Percentiles rank a stretch among this genome's conserved stretches.
phyloP scores from a whole-genome alignment of 2,888 invertebrate species.

The Macrosoma leucophasiata region DNA sequence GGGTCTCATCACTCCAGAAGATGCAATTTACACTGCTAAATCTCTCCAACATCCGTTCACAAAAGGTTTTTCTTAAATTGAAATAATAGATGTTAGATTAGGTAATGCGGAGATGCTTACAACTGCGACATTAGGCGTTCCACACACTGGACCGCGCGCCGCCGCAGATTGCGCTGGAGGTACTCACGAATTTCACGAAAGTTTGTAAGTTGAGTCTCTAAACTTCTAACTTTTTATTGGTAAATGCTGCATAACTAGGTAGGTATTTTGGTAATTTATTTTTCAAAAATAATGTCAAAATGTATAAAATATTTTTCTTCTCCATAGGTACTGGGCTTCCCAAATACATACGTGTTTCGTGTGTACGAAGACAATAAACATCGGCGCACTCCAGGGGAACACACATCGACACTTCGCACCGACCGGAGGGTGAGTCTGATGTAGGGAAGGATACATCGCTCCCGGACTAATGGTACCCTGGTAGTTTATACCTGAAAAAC shows the following conservation, averaged over 20 bases:
- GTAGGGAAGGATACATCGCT: slow-evolving; percentile 1
- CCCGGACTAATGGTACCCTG: slow-evolving; percentile 35
- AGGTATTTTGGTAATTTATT: not conserved
- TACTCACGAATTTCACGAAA: slow-evolving; percentile 12
- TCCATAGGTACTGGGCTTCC: slow-evolving; percentile 78
- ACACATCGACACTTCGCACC: slow-evolving; percentile 64
- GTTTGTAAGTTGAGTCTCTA: no score
- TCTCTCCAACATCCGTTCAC: slow-evolving; percentile 16
- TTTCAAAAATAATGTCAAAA: not conserved
- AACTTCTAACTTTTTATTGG: no score
- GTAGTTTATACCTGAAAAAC: slow-evolving; percentile 42
- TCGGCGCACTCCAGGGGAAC: slow-evolving; percentile 72
- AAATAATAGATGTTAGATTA: no score
- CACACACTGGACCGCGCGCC: no score
- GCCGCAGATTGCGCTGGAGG: slow-evolving; percentile 29
- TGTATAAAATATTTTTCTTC: not conserved
- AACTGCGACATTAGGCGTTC: no score
- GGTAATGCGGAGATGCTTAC: no score
- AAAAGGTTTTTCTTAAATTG: no score
- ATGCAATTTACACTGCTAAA: slow-evolving; percentile 20
- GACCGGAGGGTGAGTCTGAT: slow-evolving; percentile 75
- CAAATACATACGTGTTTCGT: slow-evolving; percentile 80
- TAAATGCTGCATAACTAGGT: no score
- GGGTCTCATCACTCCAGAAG: slow-evolving; percentile 5
- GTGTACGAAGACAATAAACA: slow-evolving; percentile 75